Conservation (phyloP, 2,888 invertebrate genomes). For the Phorcus lineatus region DNA sequence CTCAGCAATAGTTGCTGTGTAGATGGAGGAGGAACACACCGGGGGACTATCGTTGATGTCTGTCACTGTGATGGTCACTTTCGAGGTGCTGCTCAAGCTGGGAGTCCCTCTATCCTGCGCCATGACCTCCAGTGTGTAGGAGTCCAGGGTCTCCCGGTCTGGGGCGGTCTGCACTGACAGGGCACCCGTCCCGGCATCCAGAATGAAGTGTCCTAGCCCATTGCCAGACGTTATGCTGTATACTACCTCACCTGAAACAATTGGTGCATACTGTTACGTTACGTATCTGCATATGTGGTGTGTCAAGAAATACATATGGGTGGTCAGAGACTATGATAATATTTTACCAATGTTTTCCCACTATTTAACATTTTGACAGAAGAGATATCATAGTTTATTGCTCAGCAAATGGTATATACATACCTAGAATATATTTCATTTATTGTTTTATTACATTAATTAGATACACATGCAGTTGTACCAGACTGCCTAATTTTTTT, state of each 20-base stretch:
- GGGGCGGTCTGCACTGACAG: conserved; percentile 51
- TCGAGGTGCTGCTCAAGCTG: conserved; percentile 90
- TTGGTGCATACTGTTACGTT: no score
- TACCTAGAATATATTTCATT: no score
- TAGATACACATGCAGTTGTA: no score
- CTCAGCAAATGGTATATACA: no score
- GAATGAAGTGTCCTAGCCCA: conserved; percentile 35
- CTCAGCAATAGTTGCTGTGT: conserved; percentile 38
- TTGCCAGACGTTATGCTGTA: neutral
- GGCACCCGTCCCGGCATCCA: conserved; percentile 46
- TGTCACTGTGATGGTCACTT: conserved; percentile 53
- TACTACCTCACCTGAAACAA: conserved; percentile 2
- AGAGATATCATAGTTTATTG: no score
- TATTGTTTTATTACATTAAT: no score
- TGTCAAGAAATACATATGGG: no score
- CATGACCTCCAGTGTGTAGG: conserved; percentile 51
- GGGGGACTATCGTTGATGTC: conserved; percentile 65
- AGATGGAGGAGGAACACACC: conserved; percentile 41
- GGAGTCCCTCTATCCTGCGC: conserved; percentile 57
- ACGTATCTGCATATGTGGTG: no score
- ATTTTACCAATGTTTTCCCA: neutral
- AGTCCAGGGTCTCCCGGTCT: conserved; percentile 54
- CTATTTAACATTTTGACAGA: no score
- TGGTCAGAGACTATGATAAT: neutral
- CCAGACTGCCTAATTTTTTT: no score